A percentile compares a stretch with the other conserved stretches of the same genome.
Conservation (phyloP, 1,140 invertebrate genomes). For the Aleiodes sp. region DNA sequence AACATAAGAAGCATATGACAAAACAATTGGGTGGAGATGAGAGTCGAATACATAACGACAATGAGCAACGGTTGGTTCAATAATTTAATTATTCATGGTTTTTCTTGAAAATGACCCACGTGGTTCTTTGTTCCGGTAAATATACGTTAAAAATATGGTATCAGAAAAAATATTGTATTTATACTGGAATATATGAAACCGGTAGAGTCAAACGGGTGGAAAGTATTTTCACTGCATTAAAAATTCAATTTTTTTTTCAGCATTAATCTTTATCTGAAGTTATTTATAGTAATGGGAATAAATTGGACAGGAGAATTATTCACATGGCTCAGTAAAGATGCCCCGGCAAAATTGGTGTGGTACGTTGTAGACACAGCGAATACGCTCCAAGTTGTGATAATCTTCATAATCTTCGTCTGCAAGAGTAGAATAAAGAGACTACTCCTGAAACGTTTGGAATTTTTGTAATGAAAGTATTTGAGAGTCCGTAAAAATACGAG, state of each 20-base stretch:
- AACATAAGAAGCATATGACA: slow-evolving; percentile 70
- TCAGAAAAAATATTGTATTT: no score
- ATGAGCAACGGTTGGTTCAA: slow-evolving; percentile 74
- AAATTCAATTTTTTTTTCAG: slow-evolving; percentile 63
- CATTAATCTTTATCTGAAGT: slow-evolving; percentile 75
- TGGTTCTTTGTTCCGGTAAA: no score
- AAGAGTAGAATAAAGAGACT: slow-evolving; percentile 72
- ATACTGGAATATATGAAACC: no score
- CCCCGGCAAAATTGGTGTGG: slow-evolving; percentile 68
- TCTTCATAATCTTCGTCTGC: slow-evolving; percentile 78
- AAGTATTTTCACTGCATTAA: no score
- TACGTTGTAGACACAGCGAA: slow-evolving; percentile 69
- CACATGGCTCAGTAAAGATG: slow-evolving; percentile 67
- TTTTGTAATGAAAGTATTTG: no score
- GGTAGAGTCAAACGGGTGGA: no score
- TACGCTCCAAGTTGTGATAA: slow-evolving; percentile 72
- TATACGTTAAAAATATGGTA: no score
- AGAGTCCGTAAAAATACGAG: no score
- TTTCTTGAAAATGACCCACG: no score
- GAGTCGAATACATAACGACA: slow-evolving; percentile 70
- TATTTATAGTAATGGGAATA: slow-evolving; percentile 79
- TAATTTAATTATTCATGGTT: no score
- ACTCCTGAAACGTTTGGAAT: slow-evolving; percentile 60
- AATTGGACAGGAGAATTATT: slow-evolving; percentile 77
- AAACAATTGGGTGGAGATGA: slow-evolving; percentile 69